These are phyloP conservation scores for Sebastes diaconus DNA, from an alignment of 2,797 vertebrate species.

Conservation along the genomic window DNA sequence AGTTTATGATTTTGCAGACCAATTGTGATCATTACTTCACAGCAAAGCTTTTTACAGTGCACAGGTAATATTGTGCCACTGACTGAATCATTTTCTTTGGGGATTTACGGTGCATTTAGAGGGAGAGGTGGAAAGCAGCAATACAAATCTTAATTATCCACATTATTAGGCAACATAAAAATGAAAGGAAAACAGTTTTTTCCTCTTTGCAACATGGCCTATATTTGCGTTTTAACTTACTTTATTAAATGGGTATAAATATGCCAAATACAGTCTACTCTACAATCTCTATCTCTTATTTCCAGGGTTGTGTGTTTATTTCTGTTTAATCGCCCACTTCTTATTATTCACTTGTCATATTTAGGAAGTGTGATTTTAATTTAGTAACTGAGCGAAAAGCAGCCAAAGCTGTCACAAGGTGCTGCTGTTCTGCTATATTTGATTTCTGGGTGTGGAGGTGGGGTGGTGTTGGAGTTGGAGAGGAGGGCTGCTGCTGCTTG, in stretches of 20 bases:
- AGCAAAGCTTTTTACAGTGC: background rate
- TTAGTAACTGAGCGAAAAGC: background rate
- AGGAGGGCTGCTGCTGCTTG: background rate
- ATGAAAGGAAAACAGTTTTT: accelerated
- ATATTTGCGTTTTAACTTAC: background rate
- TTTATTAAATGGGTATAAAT: background rate
- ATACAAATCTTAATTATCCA: background rate
- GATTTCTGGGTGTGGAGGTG: background rate
- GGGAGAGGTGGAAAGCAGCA: background rate
- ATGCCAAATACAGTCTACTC: background rate
- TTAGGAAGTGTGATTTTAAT: constrained; percentile 13
- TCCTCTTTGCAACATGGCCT: background rate
- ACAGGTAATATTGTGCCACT: background rate
- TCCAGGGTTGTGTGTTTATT: background rate
- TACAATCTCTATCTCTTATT: background rate
- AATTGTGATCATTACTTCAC: background rate
- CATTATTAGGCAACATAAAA: background rate
- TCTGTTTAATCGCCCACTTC: background rate
- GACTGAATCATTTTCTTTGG: background rate
- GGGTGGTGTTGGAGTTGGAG: background rate
- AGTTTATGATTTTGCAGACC: background rate
- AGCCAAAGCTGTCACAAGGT: constrained; percentile 49
- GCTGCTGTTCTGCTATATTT: constrained; percentile 43
- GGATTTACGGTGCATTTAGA: background rate
- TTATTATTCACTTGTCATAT: background rate